A percentile compares a stretch with the other conserved stretches of the same genome.
phyloP scores from a whole-genome alignment of 2,113 vertebrate genomes.

The Peromyscus californicus region DNA sequence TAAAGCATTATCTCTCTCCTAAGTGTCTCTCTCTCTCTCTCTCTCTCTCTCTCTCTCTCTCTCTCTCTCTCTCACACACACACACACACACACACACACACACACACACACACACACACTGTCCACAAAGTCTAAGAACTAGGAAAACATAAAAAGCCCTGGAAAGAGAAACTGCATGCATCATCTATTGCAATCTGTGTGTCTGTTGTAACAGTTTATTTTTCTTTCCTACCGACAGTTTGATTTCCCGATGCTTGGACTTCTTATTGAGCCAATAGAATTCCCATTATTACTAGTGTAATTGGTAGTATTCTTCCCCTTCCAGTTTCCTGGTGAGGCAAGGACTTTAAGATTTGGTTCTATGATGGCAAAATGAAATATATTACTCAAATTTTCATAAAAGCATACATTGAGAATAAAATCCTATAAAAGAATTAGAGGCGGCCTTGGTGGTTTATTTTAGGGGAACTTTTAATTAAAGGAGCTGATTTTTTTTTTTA shows the following conservation, averaged over 20 bases:
- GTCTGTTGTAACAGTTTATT: background rate
- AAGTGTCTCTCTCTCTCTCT: too few species aligned
- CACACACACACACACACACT: background rate
- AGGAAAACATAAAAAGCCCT: background rate
- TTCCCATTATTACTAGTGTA: slow-evolving; percentile 22
- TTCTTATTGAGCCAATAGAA: background rate
- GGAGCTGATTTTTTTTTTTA: background rate
- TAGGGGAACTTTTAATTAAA: background rate
- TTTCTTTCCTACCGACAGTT: background rate
- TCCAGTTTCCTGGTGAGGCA: background rate
- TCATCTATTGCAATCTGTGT: background rate
- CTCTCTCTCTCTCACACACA: too few species aligned
- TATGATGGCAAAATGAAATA: slow-evolving; percentile 16
- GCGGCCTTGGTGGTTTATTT: background rate
- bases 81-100: too few species aligned
- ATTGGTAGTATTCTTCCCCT: background rate
- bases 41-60: too few species aligned
- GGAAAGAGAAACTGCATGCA: background rate
- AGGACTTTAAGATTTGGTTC: background rate
- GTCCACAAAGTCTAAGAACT: background rate
- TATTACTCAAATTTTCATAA: background rate
- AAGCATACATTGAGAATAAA: slow-evolving; percentile 16
- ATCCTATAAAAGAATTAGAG: background rate
- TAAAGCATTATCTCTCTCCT: background rate
- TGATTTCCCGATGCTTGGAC: background rate